Evolutionary conservation across 2,888 invertebrate species (phyloP).

Genomic region (Tenthredo distinguenda): DNA sequence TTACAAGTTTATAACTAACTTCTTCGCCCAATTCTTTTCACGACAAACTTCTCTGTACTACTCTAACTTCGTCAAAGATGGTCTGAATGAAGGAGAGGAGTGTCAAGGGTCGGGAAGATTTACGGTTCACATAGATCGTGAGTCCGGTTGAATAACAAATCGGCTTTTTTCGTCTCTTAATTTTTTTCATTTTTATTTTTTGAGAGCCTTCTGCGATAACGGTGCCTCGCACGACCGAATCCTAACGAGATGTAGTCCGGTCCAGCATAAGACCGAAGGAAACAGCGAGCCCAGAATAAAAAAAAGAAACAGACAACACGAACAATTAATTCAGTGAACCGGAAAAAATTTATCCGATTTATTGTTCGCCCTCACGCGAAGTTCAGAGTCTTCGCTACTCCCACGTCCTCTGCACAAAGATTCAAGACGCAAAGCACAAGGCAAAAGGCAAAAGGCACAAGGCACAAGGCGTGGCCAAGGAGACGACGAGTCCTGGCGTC

Average conservation of each 20-base stretch:
- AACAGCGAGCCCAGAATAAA: neutral
- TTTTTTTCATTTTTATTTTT: neutral
- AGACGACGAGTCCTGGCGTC: slow-evolving; percentile 60
- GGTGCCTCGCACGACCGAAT: slow-evolving; percentile 21
- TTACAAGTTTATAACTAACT: slow-evolving; percentile 1
- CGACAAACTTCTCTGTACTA: neutral
- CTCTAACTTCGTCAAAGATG: neutral
- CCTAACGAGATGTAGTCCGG: neutral
- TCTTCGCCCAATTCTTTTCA: slow-evolving; percentile 23
- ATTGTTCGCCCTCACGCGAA: slow-evolving; percentile 41
- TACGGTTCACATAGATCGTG: neutral
- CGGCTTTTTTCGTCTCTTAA: neutral
- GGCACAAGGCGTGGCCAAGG: slow-evolving; percentile 67
- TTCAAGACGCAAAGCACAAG: slow-evolving; percentile 56
- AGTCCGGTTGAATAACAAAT: neutral
- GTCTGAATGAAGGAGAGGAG: neutral
- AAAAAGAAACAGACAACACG: neutral
- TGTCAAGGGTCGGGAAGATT: neutral
- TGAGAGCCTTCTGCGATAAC: slow-evolving; percentile 1
- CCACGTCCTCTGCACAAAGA: slow-evolving; percentile 45
- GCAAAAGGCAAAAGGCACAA: slow-evolving; percentile 21
- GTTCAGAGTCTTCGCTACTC: slow-evolving; percentile 50
- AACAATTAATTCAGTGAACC: slow-evolving; percentile 37
- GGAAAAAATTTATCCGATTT: neutral
- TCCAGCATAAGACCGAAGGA: neutral